A percentile compares a stretch with the other conserved stretches of the same genome.
Evolutionary conservation across 1,140 invertebrate genomes (phyloP).

Genomic region (Episyrphus balteatus): DNA sequence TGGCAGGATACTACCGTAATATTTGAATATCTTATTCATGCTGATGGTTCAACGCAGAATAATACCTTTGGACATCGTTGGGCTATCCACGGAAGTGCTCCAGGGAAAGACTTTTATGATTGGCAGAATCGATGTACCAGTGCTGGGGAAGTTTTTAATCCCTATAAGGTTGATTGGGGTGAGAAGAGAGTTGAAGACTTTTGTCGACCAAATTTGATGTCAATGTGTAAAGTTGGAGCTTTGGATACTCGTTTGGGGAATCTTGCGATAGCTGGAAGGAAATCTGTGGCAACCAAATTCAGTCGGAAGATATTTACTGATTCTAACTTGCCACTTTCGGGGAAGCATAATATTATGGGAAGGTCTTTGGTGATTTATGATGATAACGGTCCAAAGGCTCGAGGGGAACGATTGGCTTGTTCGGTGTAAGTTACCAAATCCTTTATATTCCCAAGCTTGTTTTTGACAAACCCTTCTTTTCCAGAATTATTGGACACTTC

Average conservation of each 20-base stretch:
- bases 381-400: slow-evolving; percentile 71
- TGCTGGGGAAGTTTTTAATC: slow-evolving; percentile 69
- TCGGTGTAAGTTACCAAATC: slow-evolving; percentile 64
- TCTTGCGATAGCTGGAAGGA: slow-evolving; percentile 62
- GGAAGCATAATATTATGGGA: slow-evolving; percentile 61
- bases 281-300: slow-evolving; percentile 46
- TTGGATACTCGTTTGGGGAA: slow-evolving; percentile 56
- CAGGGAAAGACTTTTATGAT: slow-evolving; percentile 81
- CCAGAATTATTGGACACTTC: slow-evolving; percentile 60
- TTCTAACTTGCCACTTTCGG: slow-evolving; percentile 61
- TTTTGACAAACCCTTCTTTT: slow-evolving; percentile 14
- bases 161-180: slow-evolving; percentile 54
- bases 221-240: slow-evolving; percentile 55
- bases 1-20: slow-evolving; percentile 70
- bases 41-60: slow-evolving; percentile 71
- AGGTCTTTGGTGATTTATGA: slow-evolving; percentile 82
- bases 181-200: slow-evolving; percentile 39
- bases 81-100: slow-evolving; percentile 48
- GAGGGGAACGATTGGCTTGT: slow-evolving; percentile 80
- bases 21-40: slow-evolving; percentile 69
- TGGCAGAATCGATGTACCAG: slow-evolving; percentile 78
- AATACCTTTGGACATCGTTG: slow-evolving; percentile 65
- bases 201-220: slow-evolving; percentile 44
- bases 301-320: slow-evolving; percentile 74
- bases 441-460: not conserved